Evolutionary conservation across 2,797 vertebrate species (phyloP).

Genomic region (Oreortyx pictus): DNA sequence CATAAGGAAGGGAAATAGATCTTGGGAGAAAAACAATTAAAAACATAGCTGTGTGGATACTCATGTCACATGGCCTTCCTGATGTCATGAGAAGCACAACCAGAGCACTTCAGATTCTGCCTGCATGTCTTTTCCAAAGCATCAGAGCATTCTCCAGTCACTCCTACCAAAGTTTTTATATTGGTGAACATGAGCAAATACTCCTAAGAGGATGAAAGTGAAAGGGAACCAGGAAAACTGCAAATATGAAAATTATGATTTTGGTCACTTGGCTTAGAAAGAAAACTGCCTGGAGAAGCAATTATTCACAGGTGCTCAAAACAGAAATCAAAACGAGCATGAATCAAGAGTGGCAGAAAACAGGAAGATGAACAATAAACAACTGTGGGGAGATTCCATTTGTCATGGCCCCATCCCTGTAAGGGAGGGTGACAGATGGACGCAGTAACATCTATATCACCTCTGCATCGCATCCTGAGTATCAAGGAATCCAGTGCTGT

Average conservation of each 20-base stretch:
- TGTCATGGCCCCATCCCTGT: neutral
- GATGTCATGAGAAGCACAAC: neutral
- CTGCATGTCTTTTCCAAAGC: neutral
- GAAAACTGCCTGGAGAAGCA: neutral
- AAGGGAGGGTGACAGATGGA: neutral
- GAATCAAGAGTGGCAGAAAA: neutral
- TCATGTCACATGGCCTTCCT: fast-evolving
- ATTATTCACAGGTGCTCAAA: neutral
- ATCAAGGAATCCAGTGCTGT: neutral
- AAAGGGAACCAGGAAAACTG: neutral
- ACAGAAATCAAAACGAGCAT: neutral
- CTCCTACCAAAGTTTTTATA: neutral
- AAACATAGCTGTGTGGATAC: neutral
- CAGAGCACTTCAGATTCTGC: neutral
- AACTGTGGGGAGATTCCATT: neutral
- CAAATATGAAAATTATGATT: neutral
- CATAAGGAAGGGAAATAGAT: neutral
- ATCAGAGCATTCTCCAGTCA: neutral
- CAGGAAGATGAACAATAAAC: neutral
- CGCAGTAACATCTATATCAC: neutral
- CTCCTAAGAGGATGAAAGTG: neutral
- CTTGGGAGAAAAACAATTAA: neutral
- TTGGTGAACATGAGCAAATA: fast-evolving
- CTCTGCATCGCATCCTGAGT: neutral
- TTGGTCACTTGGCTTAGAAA: neutral